Evolutionary conservation across 2,888 invertebrate genomes (phyloP).

Genomic region (Drosophila neonasuta): DNA sequence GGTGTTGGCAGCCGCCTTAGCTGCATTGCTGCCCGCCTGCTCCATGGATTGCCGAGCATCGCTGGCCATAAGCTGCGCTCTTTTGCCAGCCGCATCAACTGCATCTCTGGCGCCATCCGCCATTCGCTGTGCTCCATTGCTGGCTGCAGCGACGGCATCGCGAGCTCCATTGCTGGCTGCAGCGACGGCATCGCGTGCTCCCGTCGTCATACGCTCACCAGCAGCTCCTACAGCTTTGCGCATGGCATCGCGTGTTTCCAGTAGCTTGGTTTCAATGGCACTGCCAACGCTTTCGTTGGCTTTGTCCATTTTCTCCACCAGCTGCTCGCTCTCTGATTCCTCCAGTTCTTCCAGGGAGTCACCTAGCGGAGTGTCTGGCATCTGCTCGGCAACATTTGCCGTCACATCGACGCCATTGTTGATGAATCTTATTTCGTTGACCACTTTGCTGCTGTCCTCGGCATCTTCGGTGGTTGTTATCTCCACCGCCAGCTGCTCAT

Average conservation of each 20-base stretch:
- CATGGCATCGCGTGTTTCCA: constrained; percentile 51
- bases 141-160: constrained; percentile 61
- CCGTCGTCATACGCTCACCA: constrained; percentile 53
- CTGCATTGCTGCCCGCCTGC: constrained; percentile 67
- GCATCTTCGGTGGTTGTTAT: constrained; percentile 78
- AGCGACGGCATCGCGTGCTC: constrained; percentile 58
- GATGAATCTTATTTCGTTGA: constrained; percentile 82
- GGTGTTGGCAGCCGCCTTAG: constrained; percentile 62
- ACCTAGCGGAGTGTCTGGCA: constrained; percentile 56
- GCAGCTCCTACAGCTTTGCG: constrained; percentile 55
- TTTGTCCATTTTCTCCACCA: constrained; percentile 56
- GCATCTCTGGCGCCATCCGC: constrained; percentile 65
- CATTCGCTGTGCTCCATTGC: constrained; percentile 60
- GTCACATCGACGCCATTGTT: constrained; percentile 82
- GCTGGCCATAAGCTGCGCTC: constrained; percentile 61
- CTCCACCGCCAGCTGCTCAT: constrained; percentile 80
- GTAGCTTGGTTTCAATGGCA: constrained; percentile 46
- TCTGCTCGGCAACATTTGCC: constrained; percentile 72
- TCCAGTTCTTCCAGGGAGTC: constrained; percentile 60
- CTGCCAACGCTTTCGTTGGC: constrained; percentile 32
- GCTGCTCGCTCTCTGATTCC: constrained; percentile 55
- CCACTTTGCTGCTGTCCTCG: constrained; percentile 72
- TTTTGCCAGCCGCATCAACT: constrained; percentile 62
- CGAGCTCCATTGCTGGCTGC: constrained; percentile 61
- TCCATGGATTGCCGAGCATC: constrained; percentile 66